Evolutionary conservation across 2,888 invertebrate genomes (phyloP), one percentile per base, ranked within the genome.

Genomic region (Hypena proboscidalis): DNA sequence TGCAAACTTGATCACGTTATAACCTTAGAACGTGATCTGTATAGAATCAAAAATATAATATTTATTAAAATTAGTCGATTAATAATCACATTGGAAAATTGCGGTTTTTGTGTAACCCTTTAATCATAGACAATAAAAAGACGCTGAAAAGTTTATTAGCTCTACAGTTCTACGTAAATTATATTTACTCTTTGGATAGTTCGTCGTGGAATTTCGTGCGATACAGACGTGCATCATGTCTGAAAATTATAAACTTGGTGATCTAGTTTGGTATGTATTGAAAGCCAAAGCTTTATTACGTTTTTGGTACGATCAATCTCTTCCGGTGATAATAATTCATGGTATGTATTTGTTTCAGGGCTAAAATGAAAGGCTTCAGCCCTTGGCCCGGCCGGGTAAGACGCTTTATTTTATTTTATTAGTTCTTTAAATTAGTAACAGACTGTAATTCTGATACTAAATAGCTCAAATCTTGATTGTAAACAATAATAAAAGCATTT

Each of bases 361-460:
- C 98, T 45, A 98, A 98, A 94, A 97, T 98, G 97, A 98, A 97
- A 93, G 97, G 97, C 68, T 98, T 97, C 92, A 96, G 97, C 64
- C 97, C 97, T 58, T 98, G 98, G 98, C 98, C 98, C 56, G 98
- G 97, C 90, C 96, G 97, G 94, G 98, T 98, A 94, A 95, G 96
- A 94, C 81, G 83, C 76, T 73, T 76, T 68, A 58, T 64, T 74
- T 63, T 75, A 75, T 69, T 65, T 57, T 70, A 68, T 61, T 59
- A 50, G 38, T 15, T 37, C 15, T 39, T 41, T 32, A 44, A 56
- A 55, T 49, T 27, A 31, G 38, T 27, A 39, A 38, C 33, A 46
- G 26, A 37, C 17, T 21, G 10, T 29, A 19, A 42, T 32, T 15
- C 19, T 40, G 34, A 36, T 21, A 34, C 2, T 34, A 36, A 23